Conservation (phyloP, 2,888 invertebrate species). For the Watsonalla cultraria region DNA sequence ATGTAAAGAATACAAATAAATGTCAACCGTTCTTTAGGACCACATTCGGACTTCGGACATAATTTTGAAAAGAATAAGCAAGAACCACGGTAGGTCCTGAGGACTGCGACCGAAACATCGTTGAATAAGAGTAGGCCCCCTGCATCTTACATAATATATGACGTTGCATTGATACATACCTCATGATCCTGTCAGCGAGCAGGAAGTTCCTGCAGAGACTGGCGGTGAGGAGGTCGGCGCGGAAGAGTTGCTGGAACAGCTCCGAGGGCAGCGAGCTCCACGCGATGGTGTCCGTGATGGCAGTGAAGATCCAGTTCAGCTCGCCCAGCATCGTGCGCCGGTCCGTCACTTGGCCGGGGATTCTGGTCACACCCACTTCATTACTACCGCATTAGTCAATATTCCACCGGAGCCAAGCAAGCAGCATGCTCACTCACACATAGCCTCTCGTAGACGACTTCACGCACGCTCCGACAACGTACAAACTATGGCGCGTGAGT, state of each 20-base stretch:
- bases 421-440: not conserved
- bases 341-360: slow-evolving; percentile 97
- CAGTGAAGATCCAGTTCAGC: slow-evolving; percentile 99
- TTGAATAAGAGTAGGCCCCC: too few relatives aligned
- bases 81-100: too few relatives aligned
- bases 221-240: slow-evolving; percentile 98
- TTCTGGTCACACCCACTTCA: slow-evolving; percentile 73
- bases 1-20: too few relatives aligned
- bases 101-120: not conserved
- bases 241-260: slow-evolving; percentile 96
- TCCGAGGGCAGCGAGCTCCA: slow-evolving; percentile 98
- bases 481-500: too few relatives aligned
- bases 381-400: too few relatives aligned
- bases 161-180: slow-evolving; percentile 42
- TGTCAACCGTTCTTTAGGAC: too few relatives aligned
- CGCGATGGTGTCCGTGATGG: slow-evolving; percentile 99
- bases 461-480: too few relatives aligned
- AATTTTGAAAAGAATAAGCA: too few relatives aligned
- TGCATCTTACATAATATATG: not conserved
- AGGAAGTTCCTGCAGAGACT: slow-evolving; percentile 98
- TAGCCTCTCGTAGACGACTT: not conserved
- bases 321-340: slow-evolving; percentile 98
- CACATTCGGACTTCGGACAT: too few relatives aligned
- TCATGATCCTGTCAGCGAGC: slow-evolving; percentile 96
- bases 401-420: not conserved